Percentiles rank a stretch among this genome's conserved stretches.
Evolutionary conservation across 2,888 invertebrate genomes (phyloP).

Genomic region (Pseudoips prasinana): DNA sequence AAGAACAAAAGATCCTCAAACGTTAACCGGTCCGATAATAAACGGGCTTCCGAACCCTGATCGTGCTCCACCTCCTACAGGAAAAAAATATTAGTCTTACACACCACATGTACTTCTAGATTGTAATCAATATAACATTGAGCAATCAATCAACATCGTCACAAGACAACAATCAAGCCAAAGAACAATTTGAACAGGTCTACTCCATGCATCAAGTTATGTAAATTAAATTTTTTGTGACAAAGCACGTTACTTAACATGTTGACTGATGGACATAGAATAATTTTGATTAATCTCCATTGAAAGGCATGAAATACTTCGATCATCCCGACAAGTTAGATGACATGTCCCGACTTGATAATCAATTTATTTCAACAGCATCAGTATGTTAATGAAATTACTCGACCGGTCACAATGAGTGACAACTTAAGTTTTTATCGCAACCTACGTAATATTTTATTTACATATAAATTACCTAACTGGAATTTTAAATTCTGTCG

Average conservation of each 20-base stretch:
- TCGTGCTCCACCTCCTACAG: too few species aligned
- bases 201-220: constrained; percentile 37
- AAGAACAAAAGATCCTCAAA: too few species aligned
- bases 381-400: constrained; percentile 49
- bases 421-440: constrained; percentile 16
- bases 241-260: constrained; percentile 33
- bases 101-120: too few species aligned
- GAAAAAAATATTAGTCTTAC: too few species aligned
- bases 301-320: constrained; percentile 34
- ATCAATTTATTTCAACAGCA: constrained; percentile 47
- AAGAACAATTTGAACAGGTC: constrained; percentile 29
- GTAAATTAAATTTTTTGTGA: constrained; percentile 30
- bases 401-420: constrained; percentile 26
- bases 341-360: constrained; percentile 29
- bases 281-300: constrained; percentile 37
- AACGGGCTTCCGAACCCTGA: too few species aligned
- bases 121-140: constrained; percentile 26
- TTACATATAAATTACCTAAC: neutral
- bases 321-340: constrained; percentile 32
- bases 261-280: constrained; percentile 35
- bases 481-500: neutral
- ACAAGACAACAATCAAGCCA: constrained; percentile 31
- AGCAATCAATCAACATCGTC: constrained; percentile 39
- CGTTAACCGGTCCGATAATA: too few species aligned
- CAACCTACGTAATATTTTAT: neutral